Conservation (phyloP, 2,888 invertebrate species). For the Scaptomyza tumidula region DNA sequence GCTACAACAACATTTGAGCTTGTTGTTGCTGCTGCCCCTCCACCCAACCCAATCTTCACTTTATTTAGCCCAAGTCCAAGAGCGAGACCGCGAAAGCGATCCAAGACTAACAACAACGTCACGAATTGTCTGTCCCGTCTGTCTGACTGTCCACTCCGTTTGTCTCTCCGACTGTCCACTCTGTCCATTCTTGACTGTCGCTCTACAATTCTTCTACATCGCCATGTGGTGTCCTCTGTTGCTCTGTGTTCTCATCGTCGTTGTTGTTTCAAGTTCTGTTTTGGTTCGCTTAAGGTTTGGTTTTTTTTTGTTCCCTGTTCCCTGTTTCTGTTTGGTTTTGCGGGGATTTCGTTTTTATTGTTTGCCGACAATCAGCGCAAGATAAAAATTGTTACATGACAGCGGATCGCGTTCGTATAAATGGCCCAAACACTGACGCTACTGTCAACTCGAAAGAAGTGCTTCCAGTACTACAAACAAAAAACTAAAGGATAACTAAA, state of each 20-base stretch:
- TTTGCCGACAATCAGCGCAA: constrained; percentile 82
- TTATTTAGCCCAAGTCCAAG: constrained; percentile 54
- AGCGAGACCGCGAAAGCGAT: constrained; percentile 40
- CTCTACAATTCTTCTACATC: constrained; percentile 73
- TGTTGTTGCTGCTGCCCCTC: constrained; percentile 17
- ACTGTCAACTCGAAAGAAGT: constrained; percentile 71
- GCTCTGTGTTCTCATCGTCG: constrained; percentile 33
- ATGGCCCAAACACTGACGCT: constrained; percentile 79
- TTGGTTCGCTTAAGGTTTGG: constrained; percentile 17
- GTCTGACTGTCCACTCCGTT: constrained; percentile 15
- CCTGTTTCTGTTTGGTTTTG: constrained; percentile 56
- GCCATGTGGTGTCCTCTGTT: constrained; percentile 46
- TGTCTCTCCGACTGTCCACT: constrained; percentile 4
- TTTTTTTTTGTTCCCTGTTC: constrained; percentile 26
- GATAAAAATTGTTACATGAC: constrained; percentile 83
- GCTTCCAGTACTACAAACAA: constrained; percentile 35
- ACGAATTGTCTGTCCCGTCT: constrained; percentile 76
- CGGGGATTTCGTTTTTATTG: constrained; percentile 78
- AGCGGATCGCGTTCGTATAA: constrained; percentile 83
- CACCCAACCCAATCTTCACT: constrained; percentile 37
- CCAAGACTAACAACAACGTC: constrained; percentile 79
- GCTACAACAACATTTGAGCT: constrained; percentile 19
- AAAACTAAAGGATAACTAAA: constrained; percentile 7
- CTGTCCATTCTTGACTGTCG: constrained; percentile 53
- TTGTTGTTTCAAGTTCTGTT: constrained; percentile 32